Evolutionary conservation across 2,888 invertebrate species (phyloP), one percentile per base, ranked within the genome.

Genomic region (Pyrocoelia pectoralis): DNA sequence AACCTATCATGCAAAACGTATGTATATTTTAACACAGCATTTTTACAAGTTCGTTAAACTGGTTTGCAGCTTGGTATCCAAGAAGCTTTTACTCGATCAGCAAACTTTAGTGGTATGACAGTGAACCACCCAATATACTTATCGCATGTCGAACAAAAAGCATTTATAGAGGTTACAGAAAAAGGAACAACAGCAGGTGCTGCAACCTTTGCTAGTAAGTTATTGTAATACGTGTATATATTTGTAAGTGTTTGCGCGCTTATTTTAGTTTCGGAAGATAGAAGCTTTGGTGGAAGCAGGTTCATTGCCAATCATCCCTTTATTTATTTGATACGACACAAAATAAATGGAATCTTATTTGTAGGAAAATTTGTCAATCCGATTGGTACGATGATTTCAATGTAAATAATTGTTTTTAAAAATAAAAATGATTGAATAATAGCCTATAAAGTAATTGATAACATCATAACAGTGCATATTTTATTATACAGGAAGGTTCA

Each of bases 141-240:
- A 19, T n/a, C 12, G 18, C 12, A 28, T 12, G 49, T 24, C 1
- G 24, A 18, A 6, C 49, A 50, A 50, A 50, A 50, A 13, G 18
- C 49, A 1, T 50, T 50, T 50, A 50, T 50, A 50, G 13, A 50
- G 18, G 49, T 50, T 2, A 50, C 49, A 1, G 49, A 50, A 28
- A 17, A 19, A 50, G 49, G 49, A 19, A 50, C 49, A 1, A 50
- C 19, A 1, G 49, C 49, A 24, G 49, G 49, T 17, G n/a, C 48
- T 10, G 17, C 19, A n/a, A 48, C 48, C 9, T 17, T 12, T 12
- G 48, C 15, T 17, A n/a, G 48, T 48, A 48, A 48, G 48, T 48
- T 48, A 13, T 3, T 4, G n/a, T n/a, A n/a, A n/a, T n/a, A n/a
- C n/a, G n/a, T n/a, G n/a, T n/a, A n/a, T n/a, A n/a, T n/a, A n/a